Evolutionary conservation across 2,797 vertebrate genomes (phyloP).

Genomic region (Brotula barbata): DNA sequence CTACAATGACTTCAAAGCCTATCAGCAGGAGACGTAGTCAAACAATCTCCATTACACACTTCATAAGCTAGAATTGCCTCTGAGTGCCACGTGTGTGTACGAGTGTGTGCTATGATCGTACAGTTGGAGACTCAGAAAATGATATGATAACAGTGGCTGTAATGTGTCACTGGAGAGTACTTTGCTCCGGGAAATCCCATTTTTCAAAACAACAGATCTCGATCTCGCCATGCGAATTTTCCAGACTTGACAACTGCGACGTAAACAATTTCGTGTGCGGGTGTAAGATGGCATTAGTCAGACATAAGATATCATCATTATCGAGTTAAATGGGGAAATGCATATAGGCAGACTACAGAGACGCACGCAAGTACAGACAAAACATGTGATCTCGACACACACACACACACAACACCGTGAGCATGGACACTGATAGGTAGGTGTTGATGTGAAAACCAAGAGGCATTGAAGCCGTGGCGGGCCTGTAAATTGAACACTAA

Average conservation of each 20-base stretch:
- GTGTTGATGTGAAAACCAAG: conserved; percentile 41
- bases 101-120: conserved; percentile 16
- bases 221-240: conserved; percentile 64
- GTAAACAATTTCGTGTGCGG: conserved; percentile 58
- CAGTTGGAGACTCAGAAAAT: conserved; percentile 55
- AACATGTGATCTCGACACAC: conserved; percentile 9
- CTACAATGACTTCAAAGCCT: conserved; percentile 55
- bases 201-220: conserved; percentile 66
- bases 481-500: conserved; percentile 55
- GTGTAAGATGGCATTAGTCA: conserved; percentile 52
- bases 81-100: conserved; percentile 2
- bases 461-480: conserved; percentile 46
- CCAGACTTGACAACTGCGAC: conserved; percentile 47
- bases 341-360: conserved; percentile 11
- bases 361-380: no score
- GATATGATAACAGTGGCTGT: conserved; percentile 60
- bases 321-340: conserved; percentile 48
- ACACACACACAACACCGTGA: conserved; percentile 6
- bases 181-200: conserved; percentile 63
- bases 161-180: conserved; percentile 58
- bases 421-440: conserved; percentile 24
- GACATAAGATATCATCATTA: conserved; percentile 56
- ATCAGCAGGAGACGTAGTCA: conserved; percentile 54
- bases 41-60: conserved; percentile 63
- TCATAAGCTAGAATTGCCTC: conserved; percentile 44